Evolutionary conservation across 92 coral and sea anemone genomes (phyloP).

Genomic region (Chrysogorgia sp.): DNA sequence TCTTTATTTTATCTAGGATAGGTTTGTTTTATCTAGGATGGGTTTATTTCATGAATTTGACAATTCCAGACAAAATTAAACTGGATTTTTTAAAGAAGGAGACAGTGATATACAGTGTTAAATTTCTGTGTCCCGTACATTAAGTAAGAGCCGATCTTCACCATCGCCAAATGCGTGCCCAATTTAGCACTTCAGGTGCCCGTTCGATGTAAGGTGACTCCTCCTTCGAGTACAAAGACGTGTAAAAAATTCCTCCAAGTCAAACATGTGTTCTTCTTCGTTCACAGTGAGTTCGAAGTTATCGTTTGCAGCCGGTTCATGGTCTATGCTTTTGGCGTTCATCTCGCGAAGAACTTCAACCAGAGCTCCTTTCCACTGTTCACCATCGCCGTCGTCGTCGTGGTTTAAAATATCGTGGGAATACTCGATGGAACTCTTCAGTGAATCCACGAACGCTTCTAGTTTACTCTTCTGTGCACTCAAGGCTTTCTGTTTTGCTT

Average conservation of each 20-base stretch:
- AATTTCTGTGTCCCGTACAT: too few relatives aligned
- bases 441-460: background rate
- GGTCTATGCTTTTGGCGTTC: conserved; percentile 1
- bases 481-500: conserved; percentile 35
- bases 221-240: conserved; percentile 42
- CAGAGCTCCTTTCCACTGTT: conserved; percentile 22
- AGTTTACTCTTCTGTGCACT: conserved; percentile 1
- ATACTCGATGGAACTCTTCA: conserved; percentile 26
- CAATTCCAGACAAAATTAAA: too few relatives aligned
- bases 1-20: too few relatives aligned
- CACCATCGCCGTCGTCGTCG: background rate
- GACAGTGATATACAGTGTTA: too few relatives aligned
- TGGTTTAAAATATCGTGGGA: conserved; percentile 26
- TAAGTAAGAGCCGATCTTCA: too few relatives aligned
- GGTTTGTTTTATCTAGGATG: too few relatives aligned
- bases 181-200: conserved; percentile 24
- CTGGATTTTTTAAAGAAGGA: too few relatives aligned
- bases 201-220: conserved; percentile 27
- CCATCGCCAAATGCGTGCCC: too few relatives aligned
- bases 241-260: conserved; percentile 35
- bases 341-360: conserved; percentile 11
- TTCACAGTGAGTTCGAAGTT: conserved; percentile 30
- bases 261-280: conserved; percentile 38
- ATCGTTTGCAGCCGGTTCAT: conserved; percentile 35
- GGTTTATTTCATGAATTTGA: too few relatives aligned